A percentile compares a stretch with the other conserved stretches of the same genome.
Evolutionary conservation across 2,113 vertebrate species (phyloP).

Genomic region (Xiphorhynchus elegans): DNA sequence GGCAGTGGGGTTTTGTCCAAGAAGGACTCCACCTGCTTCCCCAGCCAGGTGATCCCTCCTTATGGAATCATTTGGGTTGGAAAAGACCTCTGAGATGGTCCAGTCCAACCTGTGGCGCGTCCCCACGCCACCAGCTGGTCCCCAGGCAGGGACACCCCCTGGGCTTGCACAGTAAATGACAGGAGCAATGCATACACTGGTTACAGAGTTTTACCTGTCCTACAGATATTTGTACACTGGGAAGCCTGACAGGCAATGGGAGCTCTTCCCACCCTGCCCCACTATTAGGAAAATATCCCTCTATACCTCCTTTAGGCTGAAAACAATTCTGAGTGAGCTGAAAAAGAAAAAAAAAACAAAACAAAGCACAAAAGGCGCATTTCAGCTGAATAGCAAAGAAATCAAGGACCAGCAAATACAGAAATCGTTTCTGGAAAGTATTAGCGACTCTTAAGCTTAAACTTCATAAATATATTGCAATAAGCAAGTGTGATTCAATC

Average conservation of each 20-base stretch:
- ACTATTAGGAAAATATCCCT: background rate
- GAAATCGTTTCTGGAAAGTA: constrained; percentile 47
- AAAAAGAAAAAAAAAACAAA: background rate
- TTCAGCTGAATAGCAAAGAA: constrained; percentile 40
- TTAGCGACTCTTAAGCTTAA: constrained; percentile 54
- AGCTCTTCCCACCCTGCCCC: background rate
- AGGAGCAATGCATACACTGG: background rate
- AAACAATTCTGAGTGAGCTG: constrained; percentile 19
- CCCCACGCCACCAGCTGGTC: fast-evolving
- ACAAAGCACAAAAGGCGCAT: constrained; percentile 9
- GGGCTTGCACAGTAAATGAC: background rate
- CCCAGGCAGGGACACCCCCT: fast-evolving
- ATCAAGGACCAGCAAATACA: constrained; percentile 50
- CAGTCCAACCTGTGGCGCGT: fast-evolving
- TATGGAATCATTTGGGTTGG: fast-evolving
- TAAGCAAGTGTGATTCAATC: constrained; percentile 36
- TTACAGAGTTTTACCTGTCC: constrained; percentile 11
- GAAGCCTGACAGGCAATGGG: background rate
- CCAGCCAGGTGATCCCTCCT: background rate
- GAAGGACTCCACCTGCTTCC: background rate
- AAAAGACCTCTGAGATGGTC: fast-evolving
- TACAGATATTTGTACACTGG: constrained; percentile 12
- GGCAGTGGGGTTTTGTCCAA: background rate
- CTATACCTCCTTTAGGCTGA: background rate
- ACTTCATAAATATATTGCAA: constrained; percentile 63